Evolutionary conservation across 35 echinoderm and acorn worm genomes (phyloP), one percentile per base, ranked within the genome.

Genomic region (Amphiura filiformis): DNA sequence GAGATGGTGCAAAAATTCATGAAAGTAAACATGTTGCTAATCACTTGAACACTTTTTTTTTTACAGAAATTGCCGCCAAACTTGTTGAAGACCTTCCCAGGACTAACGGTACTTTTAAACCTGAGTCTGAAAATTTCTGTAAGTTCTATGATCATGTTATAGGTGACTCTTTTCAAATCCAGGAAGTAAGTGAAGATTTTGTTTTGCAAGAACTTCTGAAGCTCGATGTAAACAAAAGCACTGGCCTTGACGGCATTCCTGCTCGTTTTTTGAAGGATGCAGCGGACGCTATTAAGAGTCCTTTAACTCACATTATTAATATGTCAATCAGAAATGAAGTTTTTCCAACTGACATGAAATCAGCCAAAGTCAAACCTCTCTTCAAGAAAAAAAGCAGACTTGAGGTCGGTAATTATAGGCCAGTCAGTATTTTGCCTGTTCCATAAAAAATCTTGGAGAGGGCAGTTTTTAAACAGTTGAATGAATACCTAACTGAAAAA

Each of bases 381-480:
- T 83, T 34, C n/a, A 83, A 83, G 23, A 83, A 83, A n/a, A 83
- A 83, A 17, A 32, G 56, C 23, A 83, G 81, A 56, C 42, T 33
- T 13, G 35, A 83, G 30, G 81, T 83, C 26, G 42, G 81, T 7
- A 83, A 40, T 40, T 82, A 82, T n/a, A 82, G 80, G 23, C 80
- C 38, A 23, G 35, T 82, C 3, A 39, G 80, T 35, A 36, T 80
- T 3, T 80, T 13, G n/a, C 28, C 34, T 37, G 31, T 34, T 36
- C 34, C 38, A 36, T 39, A 12, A 4, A 80, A 80, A 39, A 80
- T 80, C 17, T 13, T 80, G 38, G 78, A 80, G 26, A 80, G 35
- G 34, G 78, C 80, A 41, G 38, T 82, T 31, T 82, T 40, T 42
- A 32, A 22, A 28, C 80, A 82, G 32, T 42, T 40, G 23, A 38